Evolutionary conservation across 2,888 invertebrate species (phyloP), one percentile per base, ranked within the genome.

Genomic region (Pegoplata infirma): DNA sequence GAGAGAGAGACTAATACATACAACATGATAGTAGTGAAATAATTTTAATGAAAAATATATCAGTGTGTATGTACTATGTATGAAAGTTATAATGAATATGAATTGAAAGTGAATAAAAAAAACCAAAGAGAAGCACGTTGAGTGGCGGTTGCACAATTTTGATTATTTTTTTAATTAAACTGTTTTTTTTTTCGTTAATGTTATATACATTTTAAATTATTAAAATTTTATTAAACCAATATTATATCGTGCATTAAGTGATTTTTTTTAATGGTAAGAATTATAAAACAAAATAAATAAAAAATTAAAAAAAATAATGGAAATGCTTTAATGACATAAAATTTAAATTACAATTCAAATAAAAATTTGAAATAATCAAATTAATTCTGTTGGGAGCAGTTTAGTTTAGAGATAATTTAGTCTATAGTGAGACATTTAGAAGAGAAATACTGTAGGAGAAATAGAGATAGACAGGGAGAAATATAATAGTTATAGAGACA

Each of bases 381-480:
- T 25, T n/a, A 23, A 28, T 16, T 36, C 23, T 40, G n/a, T 44
- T 47, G 14, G 10, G 63, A 25, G 19, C 47, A 49, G 25, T 44
- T 10, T 68, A 47, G 64, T 36, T 51, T 23, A 79, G 47, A 69
- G 64, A 76, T 23, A 77, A 55, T 40, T 8, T 32, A 3, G 32
- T 32, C 10, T 12, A 32, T 32, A 32, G 32, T 21, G 3, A 47
- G 8, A 14, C 58, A 66, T 73, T n/a, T 67, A 53, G 53, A 79
- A 82, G 76, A 81, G 36, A 74, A 32, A 82, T 64, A 81, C 51
- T 78, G 63, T 81, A 64, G 74, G 19, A 79, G 55, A 81, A 76
- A 80, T 1, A 77, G 55, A 58, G 12, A 21, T 8, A 28, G 44
- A 64, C 6, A 56, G 28, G 53, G 40, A 46, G 28, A 56, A 53